These are phyloP conservation scores for Cyphomyrus discorhynchus DNA, from an alignment of 2,113 vertebrate species.

Conservation along the genomic window DNA sequence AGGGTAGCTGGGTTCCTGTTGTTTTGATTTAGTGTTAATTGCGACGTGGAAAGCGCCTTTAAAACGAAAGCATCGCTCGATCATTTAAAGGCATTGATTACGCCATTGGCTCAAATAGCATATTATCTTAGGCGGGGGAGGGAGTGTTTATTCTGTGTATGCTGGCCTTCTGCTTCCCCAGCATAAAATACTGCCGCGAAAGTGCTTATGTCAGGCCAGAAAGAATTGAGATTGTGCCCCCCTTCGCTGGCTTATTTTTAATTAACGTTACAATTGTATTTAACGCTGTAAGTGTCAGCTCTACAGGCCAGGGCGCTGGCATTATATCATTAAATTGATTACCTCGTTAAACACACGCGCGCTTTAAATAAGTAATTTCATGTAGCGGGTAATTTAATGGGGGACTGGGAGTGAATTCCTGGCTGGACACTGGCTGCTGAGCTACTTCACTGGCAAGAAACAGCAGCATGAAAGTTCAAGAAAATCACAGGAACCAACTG, in stretches of 20 bases:
- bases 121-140: neutral
- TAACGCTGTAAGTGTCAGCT: constrained; percentile 10
- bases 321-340: constrained; percentile 13
- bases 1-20: neutral
- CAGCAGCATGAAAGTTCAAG: neutral
- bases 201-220: constrained; percentile 7
- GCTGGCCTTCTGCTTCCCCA: constrained; percentile 7
- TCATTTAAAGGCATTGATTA: neutral
- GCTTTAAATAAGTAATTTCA: constrained; percentile 17
- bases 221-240: constrained; percentile 7
- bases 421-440: neutral
- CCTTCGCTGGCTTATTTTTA: neutral
- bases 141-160: neutral
- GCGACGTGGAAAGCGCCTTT: neutral
- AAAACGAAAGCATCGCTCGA: neutral
- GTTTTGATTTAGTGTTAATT: neutral
- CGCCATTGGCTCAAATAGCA: neutral
- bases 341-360: neutral
- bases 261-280: constrained; percentile 18
- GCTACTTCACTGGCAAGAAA: neutral
- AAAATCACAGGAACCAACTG: neutral
- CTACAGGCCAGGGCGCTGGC: neutral
- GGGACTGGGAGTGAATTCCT: neutral
- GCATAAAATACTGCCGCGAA: constrained; percentile 4
- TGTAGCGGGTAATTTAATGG: constrained; percentile 6